Evolutionary conservation across 2,113 vertebrate genomes (phyloP).

Genomic region (Phycodurus eques): DNA sequence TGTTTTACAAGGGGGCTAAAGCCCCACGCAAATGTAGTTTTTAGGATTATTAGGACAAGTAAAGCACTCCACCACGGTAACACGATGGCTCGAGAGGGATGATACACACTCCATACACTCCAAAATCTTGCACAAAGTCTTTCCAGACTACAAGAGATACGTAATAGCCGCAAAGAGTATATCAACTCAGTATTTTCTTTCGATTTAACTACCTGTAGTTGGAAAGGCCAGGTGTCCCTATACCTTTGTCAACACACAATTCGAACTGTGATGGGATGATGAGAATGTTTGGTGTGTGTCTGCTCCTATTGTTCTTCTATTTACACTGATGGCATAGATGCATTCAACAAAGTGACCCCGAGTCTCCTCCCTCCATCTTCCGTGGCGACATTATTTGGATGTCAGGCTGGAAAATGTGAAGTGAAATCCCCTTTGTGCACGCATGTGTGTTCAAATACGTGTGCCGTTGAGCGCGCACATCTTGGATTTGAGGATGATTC

Average conservation of each 20-base stretch:
- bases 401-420: conserved; percentile 60
- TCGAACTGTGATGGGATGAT: neutral
- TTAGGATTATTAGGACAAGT: no score
- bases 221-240: neutral
- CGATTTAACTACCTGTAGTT: neutral
- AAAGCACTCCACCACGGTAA: no score
- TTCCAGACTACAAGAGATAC: neutral
- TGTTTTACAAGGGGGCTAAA: no score
- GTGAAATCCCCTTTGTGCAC: conserved; percentile 51
- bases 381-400: conserved; percentile 38
- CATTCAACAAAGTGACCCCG: conserved; percentile 42
- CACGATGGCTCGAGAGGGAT: no score
- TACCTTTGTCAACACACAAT: neutral
- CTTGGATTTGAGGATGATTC: conserved; percentile 84
- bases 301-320: conserved; percentile 21
- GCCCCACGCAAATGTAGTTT: no score
- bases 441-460: conserved; percentile 46
- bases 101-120: neutral
- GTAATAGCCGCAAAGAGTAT: neutral
- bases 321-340: conserved; percentile 10
- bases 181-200: neutral
- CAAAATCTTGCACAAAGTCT: neutral
- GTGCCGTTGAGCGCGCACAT: conserved; percentile 31
- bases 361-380: conserved; percentile 22
- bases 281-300: neutral